Conservation (phyloP, 2,888 invertebrate species). For the Antheraea yamamai region DNA sequence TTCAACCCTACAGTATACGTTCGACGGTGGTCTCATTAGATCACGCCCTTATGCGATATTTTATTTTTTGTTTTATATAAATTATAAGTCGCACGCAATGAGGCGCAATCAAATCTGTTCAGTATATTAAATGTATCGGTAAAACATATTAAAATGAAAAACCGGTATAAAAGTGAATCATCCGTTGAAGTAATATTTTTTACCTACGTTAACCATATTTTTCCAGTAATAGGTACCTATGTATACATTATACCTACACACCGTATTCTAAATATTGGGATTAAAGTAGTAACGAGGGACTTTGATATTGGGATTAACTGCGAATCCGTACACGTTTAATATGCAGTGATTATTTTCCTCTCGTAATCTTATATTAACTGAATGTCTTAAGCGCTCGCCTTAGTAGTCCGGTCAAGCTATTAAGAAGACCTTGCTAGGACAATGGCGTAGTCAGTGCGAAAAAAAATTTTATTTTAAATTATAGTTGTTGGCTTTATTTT, state of each 20-base stretch:
- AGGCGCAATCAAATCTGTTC: constrained; percentile 35
- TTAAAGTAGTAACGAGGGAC: background rate
- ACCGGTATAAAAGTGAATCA: background rate
- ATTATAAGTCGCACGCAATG: constrained; percentile 52
- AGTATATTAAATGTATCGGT: constrained; percentile 8
- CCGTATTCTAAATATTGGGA: background rate
- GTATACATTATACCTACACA: background rate
- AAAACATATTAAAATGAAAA: background rate
- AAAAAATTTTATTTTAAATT: too few relatives aligned
- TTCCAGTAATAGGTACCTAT: background rate
- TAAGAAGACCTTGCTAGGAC: too few relatives aligned
- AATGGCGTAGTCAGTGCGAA: too few relatives aligned
- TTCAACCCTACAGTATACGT: constrained; percentile 45
- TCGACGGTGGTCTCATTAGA: constrained; percentile 71
- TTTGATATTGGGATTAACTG: background rate
- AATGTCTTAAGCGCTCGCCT: too few relatives aligned
- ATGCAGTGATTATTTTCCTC: too few relatives aligned
- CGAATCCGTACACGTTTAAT: too few relatives aligned
- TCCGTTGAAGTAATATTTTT: background rate
- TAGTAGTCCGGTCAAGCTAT: too few relatives aligned
- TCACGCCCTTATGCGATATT: constrained; percentile 54
- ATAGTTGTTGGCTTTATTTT: too few relatives aligned
- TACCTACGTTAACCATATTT: background rate
- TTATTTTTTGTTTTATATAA: constrained; percentile 54
- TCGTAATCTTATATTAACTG: too few relatives aligned